Evolutionary conservation across 2,797 vertebrate species (phyloP), one percentile per base, ranked within the genome.

Genomic region (Sparus aurata): DNA sequence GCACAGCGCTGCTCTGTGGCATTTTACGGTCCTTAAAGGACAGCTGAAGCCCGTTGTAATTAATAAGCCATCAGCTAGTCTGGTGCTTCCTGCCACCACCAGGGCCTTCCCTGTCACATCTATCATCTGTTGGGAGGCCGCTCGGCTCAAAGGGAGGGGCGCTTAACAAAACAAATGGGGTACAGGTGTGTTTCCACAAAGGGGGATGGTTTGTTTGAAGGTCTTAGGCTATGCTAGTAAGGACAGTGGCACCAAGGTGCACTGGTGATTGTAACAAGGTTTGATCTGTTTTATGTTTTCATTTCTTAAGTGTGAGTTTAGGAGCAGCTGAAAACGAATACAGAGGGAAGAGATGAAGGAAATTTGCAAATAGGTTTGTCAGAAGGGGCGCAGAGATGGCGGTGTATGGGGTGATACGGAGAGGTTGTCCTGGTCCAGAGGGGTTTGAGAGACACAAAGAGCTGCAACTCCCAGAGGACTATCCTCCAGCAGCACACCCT

Each of bases 1-100:
- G 78, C 71, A 23, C 59, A 43, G 80, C 83, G 50, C 80, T 20
- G 61, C 85, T 88, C 54, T 17, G 67, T 82, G 87, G 87, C 87
- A 88, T 90, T 93, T 93, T 90, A 91, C 83, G 85, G 90, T 73
- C 91, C 89, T 89, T 82, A 86, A 93, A 93, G 92, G 93, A 88
- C 87, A 89, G 79, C 89, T 82, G 80, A 83, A 88, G 66, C 69
- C 59, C 3, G 81, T 61, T 83, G 64, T 93, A 92, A 94, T 94
- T 91, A 94, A 94, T 93, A 92, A 91, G 84, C 82, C 87, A 92
- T 92, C 91, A 93, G 91, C 73, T 78, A 25, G 34, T 20, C 67
- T 58, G 69, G 77, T 69, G 85, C 77, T 76, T 73, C 79, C 75
- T 73, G 84, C 49, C 52, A 46, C 85, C 84, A 77, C 62, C 15